Evolutionary conservation across 2,888 invertebrate genomes (phyloP), one percentile per base, ranked within the genome.

Genomic region (Drosophila quinaria): DNA sequence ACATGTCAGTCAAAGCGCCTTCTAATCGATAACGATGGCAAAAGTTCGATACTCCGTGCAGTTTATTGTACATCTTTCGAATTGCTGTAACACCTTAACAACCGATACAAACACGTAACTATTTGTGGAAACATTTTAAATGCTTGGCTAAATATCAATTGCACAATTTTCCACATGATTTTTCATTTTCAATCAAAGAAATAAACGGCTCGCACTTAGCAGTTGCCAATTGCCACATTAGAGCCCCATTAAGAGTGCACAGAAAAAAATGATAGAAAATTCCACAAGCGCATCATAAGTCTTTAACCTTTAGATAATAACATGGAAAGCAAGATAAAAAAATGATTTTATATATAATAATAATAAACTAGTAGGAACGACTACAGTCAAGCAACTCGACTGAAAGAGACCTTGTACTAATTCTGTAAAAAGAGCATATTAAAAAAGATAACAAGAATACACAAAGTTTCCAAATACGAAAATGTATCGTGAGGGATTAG

Each of bases 211-310:
- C 37, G 55, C 65, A 80, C 80, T 76, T 81, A 72, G 22, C 80
- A 77, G 60, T 62, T 74, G 78, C 60, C 86, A 86, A 83, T 83
- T 84, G 87, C 80, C 82, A 85, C 82, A 80, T 87, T 87, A 87
- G 75, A 73, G 75, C 80, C 65, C 70, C 69, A 84, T 84, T 87
- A 80, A 74, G 58, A 63, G 54, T 41, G 54, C 52, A 77, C 81
- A 52, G 71, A 17, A 58, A 61, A 79, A 55, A 58, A 68, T 74
- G 60, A 69, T 65, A 78, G 68, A 72, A 66, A 79, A 78, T 72
- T 72, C 72, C 63, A 68, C 62, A 72, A 58, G 71, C 72, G 67
- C 67, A 74, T 66, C 77, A 67, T 67, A 69, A 78, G 81, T 86
- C 86, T 86, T 87, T 81, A 87, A 87, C 88, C 87, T 85, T 87